Evolutionary conservation across 1,140 invertebrate genomes (phyloP), one percentile per base, ranked within the genome.

Genomic region (Brevipalpus yothersi): DNA sequence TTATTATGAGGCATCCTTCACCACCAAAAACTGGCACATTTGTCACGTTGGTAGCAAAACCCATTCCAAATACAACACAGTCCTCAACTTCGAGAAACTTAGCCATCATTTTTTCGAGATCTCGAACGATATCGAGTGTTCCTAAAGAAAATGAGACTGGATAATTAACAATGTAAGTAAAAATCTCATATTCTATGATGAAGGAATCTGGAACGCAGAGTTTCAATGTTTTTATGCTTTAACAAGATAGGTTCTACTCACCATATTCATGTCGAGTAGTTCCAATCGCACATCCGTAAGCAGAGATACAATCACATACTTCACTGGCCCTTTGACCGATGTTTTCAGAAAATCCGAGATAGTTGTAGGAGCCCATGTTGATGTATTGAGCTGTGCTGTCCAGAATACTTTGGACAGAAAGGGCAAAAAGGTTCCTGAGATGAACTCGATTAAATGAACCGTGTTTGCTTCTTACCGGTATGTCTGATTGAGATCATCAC

Each of bases 41-140:
- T 60, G 96, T 78, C 0, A 90, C 79, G 74, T 98, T 99, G 2
- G 94, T 98, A 21, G 90, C 92, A 73, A 96, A 98, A 11, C 94
- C 94, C 94, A 98, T 98, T 54, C 88, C 89, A 72, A 95, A 89
- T 13, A 90, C 86, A 62, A 97, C 84, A 2, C 89, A 86, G 63
- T 82, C 90, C 71, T 98, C 93, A 0, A 85, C 82, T n/a, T 89
- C 89, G 19, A 97, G 68, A 77, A 89, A 98, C 66, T 80, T 74
- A 1, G 93, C 90, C 0, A 89, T 84, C 49, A 87, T 68, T 55
- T 73, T 70, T 74, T 98, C 93, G 53, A 98, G 72, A 68, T 95
- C 79, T 0, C 72, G 66, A 65, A 94, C 89, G 64, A 90, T 65
- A 51, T 66, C 62, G 21, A 62, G 53, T 65, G 65, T 72, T 72